Base-by-base conservation (phyloP, 2,888 invertebrate species). In the Drosophila paranaensis region DNA sequence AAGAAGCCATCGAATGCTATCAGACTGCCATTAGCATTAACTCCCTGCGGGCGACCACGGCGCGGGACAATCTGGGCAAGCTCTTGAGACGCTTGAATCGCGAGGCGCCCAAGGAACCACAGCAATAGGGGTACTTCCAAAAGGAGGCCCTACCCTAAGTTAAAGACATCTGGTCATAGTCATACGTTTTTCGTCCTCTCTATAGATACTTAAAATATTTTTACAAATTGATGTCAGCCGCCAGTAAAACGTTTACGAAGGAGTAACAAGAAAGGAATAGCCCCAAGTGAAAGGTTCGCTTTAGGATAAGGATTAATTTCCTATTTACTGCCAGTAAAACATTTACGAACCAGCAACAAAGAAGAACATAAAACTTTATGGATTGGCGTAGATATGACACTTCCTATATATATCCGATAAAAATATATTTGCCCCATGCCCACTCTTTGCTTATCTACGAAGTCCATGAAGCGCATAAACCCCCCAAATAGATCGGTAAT, bases 1-100 rank as follows among this genome's bases (percentile, higher is more conserved):
- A 94, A 8, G 93, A 95, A 81, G 98, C 98, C 0, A 94, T 95
- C 89, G 92, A 94, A 74, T 95, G 96, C 93, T 98, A 98, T 91
- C 93, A 93, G 80, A 95, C 94, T 87, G 97, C 98, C 14, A 93
- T 98, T 58, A 93, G 94, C 82, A 92, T 97, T 3, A 95, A 97
- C 91, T 96, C 97, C 0, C 20, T 71, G 0, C 92, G 93, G 51
- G 94, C 96, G 73, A 94, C 93, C 81, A 96, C 95, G 82, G 96
- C 96, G 2, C 94, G 93, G 70, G 95, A 94, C 74, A 97, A 97
- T 93, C 94, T 97, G 43, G 93, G 93, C 53, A 95, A 94, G 91
- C 90, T 95, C 46, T 37, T 90, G 2, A 86, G 78, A 43, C 86
- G 88, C 50, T 46, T 87, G 40, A 75, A 71, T 39, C 75, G 90